Evolutionary conservation across 1,140 invertebrate species (phyloP).

Genomic region (Steinernema khuongi): DNA sequence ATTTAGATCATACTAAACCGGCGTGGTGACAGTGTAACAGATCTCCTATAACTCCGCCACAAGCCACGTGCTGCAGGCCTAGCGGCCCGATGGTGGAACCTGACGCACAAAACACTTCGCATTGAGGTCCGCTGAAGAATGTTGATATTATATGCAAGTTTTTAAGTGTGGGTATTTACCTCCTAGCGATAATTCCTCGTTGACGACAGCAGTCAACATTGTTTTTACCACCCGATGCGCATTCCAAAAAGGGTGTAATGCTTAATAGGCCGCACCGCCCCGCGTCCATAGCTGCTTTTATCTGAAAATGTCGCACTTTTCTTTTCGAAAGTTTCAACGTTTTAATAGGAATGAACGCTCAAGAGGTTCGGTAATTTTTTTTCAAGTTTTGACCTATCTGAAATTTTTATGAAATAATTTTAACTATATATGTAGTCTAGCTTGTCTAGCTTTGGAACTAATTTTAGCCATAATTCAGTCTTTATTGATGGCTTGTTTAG

Average conservation of each 20-base stretch:
- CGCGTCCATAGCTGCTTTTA: slow-evolving; percentile 27
- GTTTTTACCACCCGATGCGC: slow-evolving; percentile 31
- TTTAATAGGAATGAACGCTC: too few species aligned
- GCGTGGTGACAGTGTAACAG: slow-evolving; percentile 31
- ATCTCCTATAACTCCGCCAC: slow-evolving; percentile 31
- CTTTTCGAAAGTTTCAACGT: too few species aligned
- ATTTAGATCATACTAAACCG: slow-evolving; percentile 16
- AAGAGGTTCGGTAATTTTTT: too few species aligned
- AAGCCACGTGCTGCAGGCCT: slow-evolving; percentile 29
- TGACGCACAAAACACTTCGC: slow-evolving; percentile 27
- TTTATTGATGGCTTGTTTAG: too few species aligned
- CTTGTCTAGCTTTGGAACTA: too few species aligned
- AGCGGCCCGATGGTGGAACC: slow-evolving; percentile 15
- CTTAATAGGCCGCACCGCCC: slow-evolving; percentile 31
- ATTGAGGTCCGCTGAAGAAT: slow-evolving; percentile 34
- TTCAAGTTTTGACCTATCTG: too few species aligned
- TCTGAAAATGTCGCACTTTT: too few species aligned
- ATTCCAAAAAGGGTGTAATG: slow-evolving; percentile 33
- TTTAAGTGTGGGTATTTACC: slow-evolving; percentile 13
- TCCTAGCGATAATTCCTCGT: neutral
- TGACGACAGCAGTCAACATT: slow-evolving; percentile 5
- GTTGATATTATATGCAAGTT: neutral
- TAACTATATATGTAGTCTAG: too few species aligned
- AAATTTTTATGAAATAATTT: too few species aligned
- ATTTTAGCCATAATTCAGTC: too few species aligned